phyloP scores from a whole-genome alignment of 2,113 vertebrate species.

The Myotis yumanensis region DNA sequence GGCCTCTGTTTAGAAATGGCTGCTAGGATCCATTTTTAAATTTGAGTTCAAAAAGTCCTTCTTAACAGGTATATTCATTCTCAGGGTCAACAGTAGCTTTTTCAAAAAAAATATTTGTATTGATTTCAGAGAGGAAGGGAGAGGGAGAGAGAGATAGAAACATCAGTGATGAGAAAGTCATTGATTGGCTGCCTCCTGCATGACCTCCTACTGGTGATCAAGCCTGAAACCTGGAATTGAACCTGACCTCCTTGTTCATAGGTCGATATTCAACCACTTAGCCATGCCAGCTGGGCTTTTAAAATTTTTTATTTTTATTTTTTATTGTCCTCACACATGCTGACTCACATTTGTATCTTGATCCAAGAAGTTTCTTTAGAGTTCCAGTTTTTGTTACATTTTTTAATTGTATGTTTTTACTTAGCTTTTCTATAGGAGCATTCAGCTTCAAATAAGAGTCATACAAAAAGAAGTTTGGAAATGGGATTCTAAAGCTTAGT shows the following conservation, averaged over 20 bases:
- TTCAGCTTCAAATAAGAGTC: neutral
- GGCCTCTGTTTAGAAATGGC: neutral
- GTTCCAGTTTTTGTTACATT: neutral
- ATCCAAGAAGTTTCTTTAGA: neutral
- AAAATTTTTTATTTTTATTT: no score
- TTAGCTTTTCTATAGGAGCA: neutral
- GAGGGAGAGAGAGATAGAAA: no score
- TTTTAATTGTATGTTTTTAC: neutral
- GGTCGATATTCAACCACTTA: no score
- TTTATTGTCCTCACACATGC: no score
- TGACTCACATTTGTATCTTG: neutral
- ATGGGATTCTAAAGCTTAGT: neutral
- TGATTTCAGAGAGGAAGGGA: no score
- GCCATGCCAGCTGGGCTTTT: no score
- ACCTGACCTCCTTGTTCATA: no score
- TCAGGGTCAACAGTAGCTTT: neutral
- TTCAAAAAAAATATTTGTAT: no score
- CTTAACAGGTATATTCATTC: neutral
- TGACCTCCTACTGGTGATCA: no score
- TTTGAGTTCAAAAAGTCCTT: neutral
- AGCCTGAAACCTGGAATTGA: no score
- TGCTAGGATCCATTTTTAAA: neutral
- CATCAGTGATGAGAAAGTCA: no score
- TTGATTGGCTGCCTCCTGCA: no score
- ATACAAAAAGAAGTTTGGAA: neutral